Conservation (phyloP, 1,140 invertebrate genomes). For the Sycophila sp. region DNA sequence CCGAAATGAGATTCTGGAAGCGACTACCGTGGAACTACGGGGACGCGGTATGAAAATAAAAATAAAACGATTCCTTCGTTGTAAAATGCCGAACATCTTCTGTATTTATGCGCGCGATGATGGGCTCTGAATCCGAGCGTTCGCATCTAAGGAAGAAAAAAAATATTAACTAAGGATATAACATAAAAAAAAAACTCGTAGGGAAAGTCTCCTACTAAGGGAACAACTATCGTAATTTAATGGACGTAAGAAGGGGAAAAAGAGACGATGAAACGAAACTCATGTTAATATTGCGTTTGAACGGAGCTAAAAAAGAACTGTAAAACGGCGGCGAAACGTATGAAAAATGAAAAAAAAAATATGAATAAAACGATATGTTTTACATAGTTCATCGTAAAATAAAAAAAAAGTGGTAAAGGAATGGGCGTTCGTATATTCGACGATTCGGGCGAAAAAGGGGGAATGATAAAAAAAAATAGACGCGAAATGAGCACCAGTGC, state of each 20-base stretch:
- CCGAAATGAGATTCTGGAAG: no score
- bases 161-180: conserved; percentile 1
- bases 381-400: no score
- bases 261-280: neutral
- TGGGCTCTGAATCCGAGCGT: neutral
- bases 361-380: no score
- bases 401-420: neutral
- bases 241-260: conserved; percentile 21
- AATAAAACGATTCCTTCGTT: neutral
- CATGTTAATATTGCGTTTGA: conserved; percentile 10
- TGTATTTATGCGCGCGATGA: neutral
- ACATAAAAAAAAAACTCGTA: conserved; percentile 10
- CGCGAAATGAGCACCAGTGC: neutral
- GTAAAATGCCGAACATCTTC: neutral
- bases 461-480: neutral
- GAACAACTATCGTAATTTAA: conserved; percentile 36
- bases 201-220: conserved; percentile 27
- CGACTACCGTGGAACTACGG: no score
- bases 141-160: neutral
- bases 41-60: no score
- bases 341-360: neutral
- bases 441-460: neutral
- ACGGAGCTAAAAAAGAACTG: neutral
- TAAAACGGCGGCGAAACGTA: neutral
- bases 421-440: neutral